These are phyloP conservation scores for Papilio aristodemus DNA, from an alignment of 1,140 invertebrate species.

Conservation along the genomic window DNA sequence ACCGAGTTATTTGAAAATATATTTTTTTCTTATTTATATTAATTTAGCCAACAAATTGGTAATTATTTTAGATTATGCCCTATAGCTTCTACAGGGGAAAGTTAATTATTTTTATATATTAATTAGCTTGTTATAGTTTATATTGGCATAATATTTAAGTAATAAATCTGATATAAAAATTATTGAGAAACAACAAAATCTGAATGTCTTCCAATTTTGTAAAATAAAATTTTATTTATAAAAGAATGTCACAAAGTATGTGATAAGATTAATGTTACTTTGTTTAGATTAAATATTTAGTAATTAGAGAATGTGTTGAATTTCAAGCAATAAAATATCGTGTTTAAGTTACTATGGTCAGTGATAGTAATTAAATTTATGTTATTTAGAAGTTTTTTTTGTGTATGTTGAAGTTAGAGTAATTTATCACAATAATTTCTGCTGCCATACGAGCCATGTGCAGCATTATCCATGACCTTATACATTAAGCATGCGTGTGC, in stretches of 20 bases:
- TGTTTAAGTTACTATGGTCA: conserved; percentile 30
- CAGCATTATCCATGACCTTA: conserved; percentile 14
- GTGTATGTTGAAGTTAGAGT: not conserved
- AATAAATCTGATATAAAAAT: conserved; percentile 35
- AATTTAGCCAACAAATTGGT: conserved; percentile 4
- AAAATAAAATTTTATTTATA: conserved; percentile 46
- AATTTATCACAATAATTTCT: conserved; percentile 6
- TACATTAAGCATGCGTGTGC: conserved; percentile 2
- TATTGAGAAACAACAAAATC: conserved; percentile 58
- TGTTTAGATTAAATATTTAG: conserved; percentile 16
- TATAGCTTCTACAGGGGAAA: conserved; percentile 53
- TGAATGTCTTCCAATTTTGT: conserved; percentile 61
- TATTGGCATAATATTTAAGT: conserved; percentile 56
- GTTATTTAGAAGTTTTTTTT: conserved; percentile 7
- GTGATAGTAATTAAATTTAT: conserved; percentile 30
- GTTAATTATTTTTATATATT: conserved; percentile 27
- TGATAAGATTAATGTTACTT: conserved; percentile 40
- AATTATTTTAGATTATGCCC: conserved; percentile 38
- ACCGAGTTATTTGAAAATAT: not conserved
- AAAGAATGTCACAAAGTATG: conserved; percentile 51
- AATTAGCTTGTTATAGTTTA: conserved; percentile 34
- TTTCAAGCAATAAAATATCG: conserved; percentile 25
- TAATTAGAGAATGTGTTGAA: conserved; percentile 17
- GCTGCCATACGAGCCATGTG: not conserved
- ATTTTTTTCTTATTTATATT: conserved; percentile 8